Conservation (phyloP, 2,888 invertebrate species). For the Clunio marinus region DNA sequence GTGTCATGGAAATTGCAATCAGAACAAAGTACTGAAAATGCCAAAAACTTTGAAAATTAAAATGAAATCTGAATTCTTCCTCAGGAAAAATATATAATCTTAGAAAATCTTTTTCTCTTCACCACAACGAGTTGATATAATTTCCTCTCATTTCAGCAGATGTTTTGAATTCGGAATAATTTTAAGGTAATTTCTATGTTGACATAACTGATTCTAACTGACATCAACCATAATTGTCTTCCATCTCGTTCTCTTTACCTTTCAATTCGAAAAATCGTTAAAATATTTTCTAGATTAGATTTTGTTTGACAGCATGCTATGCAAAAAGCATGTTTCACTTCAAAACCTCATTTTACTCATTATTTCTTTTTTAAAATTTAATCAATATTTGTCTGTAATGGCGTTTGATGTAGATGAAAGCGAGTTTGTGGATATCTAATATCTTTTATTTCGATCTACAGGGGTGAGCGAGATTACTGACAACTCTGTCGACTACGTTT, state of each 20-base stretch:
- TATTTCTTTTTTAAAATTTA: constrained; percentile 15
- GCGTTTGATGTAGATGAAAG: background rate
- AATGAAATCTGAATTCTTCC: constrained; percentile 15
- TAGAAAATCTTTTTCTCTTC: background rate
- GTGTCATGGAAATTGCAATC: too few relatives aligned
- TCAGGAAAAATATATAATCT: background rate
- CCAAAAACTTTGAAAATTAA: constrained; percentile 26
- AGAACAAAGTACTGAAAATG: background rate
- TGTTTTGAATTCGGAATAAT: background rate
- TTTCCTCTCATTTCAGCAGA: too few relatives aligned
- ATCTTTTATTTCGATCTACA: background rate
- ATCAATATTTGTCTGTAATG: constrained; percentile 6
- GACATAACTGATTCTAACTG: background rate
- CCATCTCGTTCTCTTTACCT: background rate
- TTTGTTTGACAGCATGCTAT: background rate
- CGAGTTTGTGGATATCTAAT: background rate
- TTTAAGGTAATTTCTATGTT: too few relatives aligned
- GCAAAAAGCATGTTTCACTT: constrained; percentile 14
- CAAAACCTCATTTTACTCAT: constrained; percentile 24
- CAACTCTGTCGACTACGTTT: background rate
- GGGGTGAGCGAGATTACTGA: background rate
- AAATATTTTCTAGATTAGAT: constrained; percentile 1
- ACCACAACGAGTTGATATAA: too few relatives aligned
- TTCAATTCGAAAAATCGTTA: background rate
- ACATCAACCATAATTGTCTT: background rate